Conservation (phyloP, 2,888 invertebrate species). For the Protophormia terraenovae region DNA sequence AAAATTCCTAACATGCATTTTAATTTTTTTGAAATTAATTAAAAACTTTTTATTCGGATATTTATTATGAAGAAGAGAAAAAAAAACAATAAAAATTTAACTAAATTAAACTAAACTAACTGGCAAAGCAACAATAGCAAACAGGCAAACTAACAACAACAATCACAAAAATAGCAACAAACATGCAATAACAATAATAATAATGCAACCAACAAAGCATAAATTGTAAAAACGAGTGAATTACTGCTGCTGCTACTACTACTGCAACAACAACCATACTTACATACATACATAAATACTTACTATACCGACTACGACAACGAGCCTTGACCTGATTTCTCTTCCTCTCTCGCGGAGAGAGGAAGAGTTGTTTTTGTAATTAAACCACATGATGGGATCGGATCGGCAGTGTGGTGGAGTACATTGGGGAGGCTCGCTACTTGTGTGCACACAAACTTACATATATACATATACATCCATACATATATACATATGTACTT, state of each 20-base stretch:
- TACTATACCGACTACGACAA: conserved; percentile 74
- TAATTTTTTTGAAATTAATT: not conserved
- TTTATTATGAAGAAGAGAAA: not conserved
- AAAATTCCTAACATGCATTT: conserved; percentile 19
- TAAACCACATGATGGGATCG: conserved; percentile 25
- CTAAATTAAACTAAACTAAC: conserved; percentile 14
- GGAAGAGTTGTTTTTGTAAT: conserved; percentile 33
- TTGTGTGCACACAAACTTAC: not conserved
- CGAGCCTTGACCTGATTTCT: conserved; percentile 82
- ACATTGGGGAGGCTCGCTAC: conserved; percentile 58
- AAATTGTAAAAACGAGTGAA: conserved; percentile 76
- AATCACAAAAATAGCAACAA: conserved; percentile 59
- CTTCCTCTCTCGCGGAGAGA: conserved; percentile 81
- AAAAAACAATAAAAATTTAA: not conserved
- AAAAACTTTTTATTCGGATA: not conserved
- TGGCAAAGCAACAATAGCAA: conserved; percentile 40
- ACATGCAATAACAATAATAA: conserved; percentile 78
- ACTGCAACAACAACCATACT: conserved; percentile 54
- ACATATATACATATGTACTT: not conserved
- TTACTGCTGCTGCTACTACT: conserved; percentile 78
- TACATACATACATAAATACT: conserved; percentile 44
- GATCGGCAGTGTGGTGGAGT: conserved; percentile 53
- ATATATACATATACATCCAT: not conserved
- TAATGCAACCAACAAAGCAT: conserved; percentile 80
- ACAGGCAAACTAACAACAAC: conserved; percentile 23